Base-by-base conservation (phyloP, 2,797 vertebrate genomes). In the Propithecus deckenii region DNA sequence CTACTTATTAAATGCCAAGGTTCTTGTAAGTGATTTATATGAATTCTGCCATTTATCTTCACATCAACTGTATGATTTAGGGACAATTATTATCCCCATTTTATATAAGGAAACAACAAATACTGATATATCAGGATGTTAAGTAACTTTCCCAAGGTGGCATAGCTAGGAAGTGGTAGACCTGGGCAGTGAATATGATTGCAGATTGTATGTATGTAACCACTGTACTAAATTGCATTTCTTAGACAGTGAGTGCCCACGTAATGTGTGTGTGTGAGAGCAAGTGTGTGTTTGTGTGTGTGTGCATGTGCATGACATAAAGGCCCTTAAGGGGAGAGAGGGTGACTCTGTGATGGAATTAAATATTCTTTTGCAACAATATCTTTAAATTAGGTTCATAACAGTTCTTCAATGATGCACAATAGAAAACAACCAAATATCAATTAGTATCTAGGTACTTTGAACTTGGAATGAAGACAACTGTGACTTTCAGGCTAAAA, bases 251-350 rank as follows among this genome's bases (percentile, higher is more conserved):
- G 32, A 75, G 30, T 67, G 14, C 3, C 7, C 59, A 23, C 22
- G 3, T 25, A 50, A 46, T 41, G 38, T 43, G 10, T 18, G 8
- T 59, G 74, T 76, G 46, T 75, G 32, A 23, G 7, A 28, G 38
- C 38, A 32, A 69, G n/a, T 35, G 13, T 20, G 13, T 61, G 5
- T 32, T 28, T 30, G 25, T 32, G 23, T 9, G 2, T 79, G 43
- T 69, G 48, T 35, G 69, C 15, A 65, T 18, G 32, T n/a, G 15
- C 8, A n/a, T 65, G 32, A 32, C 0, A 5, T 38, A 38, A 84
- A 67, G 3, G 12, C 2, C 1, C 14, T 32, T 6, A 0, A 50
- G 10, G 23, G 9, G 8, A 59, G 7, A 1, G 3, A 71, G 0
- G 15, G 1, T 25, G 35, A 63, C 7, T 78, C 6, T 52, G 5